Evolutionary conservation across 2,888 invertebrate species (phyloP).

Genomic region (Listrodromus nycthemerus): DNA sequence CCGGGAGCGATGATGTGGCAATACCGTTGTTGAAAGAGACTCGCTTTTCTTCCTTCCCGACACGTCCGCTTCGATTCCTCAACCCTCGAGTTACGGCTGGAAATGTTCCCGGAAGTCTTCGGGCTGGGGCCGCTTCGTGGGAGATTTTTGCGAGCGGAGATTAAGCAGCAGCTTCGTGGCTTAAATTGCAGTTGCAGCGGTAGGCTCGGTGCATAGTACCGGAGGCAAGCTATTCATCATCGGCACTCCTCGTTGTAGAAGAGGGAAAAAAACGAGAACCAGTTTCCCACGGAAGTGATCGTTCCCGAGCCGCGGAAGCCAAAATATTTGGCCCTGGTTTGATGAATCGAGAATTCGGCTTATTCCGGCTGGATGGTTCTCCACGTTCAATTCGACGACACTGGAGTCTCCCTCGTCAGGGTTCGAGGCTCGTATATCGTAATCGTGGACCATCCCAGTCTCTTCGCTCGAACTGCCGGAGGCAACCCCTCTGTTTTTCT

Average conservation of each 20-base stretch:
- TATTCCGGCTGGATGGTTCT: constrained; percentile 17
- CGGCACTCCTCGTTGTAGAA: constrained; percentile 22
- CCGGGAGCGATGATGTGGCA: constrained; percentile 19
- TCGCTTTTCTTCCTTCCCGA: constrained; percentile 27
- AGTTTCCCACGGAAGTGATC: constrained; percentile 55
- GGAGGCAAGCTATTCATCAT: constrained; percentile 42
- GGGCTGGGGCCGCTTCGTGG: constrained; percentile 33
- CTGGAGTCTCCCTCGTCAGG: constrained; percentile 26
- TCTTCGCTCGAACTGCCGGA: constrained; percentile 20
- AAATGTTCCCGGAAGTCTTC: constrained; percentile 63
- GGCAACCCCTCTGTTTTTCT: constrained; percentile 48
- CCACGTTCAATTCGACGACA: constrained; percentile 51
- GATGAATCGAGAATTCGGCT: constrained; percentile 47
- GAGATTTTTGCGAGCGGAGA: constrained; percentile 48
- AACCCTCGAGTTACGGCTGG: constrained; percentile 41
- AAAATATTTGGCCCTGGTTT: constrained; percentile 59
- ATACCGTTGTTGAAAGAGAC: constrained; percentile 26
- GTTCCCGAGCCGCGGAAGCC: constrained; percentile 11
- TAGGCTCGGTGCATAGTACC: constrained; percentile 28
- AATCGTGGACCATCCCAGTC: constrained; percentile 34
- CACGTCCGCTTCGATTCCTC: constrained; percentile 23
- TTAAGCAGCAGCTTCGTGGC: constrained; percentile 13
- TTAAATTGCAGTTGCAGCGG: constrained; percentile 42
- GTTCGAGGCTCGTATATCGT: constrained; percentile 42
- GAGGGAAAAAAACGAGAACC: constrained; percentile 2